These are phyloP conservation scores for Synchiropus splendidus DNA, from an alignment of 2,113 vertebrate species.

Conservation along the genomic window DNA sequence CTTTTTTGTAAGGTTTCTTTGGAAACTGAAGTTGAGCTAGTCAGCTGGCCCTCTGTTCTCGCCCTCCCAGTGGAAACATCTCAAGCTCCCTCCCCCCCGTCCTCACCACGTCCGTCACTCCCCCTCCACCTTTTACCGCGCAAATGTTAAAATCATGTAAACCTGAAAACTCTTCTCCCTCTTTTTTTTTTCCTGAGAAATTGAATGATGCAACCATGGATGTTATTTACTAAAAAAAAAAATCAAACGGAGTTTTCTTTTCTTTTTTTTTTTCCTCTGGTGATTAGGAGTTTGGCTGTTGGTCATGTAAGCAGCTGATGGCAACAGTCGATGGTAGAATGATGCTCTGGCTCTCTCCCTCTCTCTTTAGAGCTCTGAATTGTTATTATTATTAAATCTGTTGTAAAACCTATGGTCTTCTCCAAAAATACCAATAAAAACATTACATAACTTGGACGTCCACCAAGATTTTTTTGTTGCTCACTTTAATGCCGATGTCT, in stretches of 20 bases:
- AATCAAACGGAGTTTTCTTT: conserved; percentile 33
- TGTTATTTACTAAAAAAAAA: conserved; percentile 47
- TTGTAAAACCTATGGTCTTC: conserved; percentile 60
- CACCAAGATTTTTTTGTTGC: conserved; percentile 17
- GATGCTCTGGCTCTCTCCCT: conserved; percentile 53
- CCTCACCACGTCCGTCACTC: conserved; percentile 33
- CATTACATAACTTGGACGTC: conserved; percentile 38
- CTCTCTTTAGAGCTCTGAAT: conserved; percentile 56
- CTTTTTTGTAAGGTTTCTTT: conserved; percentile 54
- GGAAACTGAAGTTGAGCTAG: conserved; percentile 65
- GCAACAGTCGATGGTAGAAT: conserved; percentile 51
- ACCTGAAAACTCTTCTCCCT: conserved; percentile 26
- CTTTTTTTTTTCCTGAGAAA: conserved; percentile 24
- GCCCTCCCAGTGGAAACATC: conserved; percentile 26
- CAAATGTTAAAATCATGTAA: conserved; percentile 46
- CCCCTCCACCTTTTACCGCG: conserved; percentile 33
- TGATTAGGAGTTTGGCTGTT: conserved; percentile 58
- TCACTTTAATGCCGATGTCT: too few species aligned
- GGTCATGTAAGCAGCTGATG: conserved; percentile 39
- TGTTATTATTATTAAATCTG: conserved; percentile 51
- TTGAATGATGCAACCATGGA: conserved; percentile 51
- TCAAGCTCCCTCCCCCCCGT: conserved; percentile 20
- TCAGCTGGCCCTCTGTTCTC: conserved; percentile 30
- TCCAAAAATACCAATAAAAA: conserved; percentile 64
- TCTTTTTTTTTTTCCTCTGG: conserved; percentile 39